Evolutionary conservation across 2,113 vertebrate genomes (phyloP).

Genomic region (Chloropsis hardwickii): DNA sequence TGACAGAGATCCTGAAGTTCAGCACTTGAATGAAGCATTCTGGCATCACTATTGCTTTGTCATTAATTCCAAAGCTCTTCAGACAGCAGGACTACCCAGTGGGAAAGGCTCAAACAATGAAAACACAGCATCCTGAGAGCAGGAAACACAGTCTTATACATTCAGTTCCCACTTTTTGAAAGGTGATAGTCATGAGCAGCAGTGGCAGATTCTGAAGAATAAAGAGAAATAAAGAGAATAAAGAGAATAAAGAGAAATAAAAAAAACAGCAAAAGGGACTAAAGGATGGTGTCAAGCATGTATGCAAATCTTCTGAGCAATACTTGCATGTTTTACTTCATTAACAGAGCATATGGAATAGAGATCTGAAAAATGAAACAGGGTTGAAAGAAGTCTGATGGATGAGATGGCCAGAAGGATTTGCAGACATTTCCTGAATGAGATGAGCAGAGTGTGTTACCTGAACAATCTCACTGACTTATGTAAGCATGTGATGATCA

Average conservation of each 20-base stretch:
- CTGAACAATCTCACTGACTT: neutral
- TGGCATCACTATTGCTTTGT: neutral
- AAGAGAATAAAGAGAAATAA: too few relatives aligned
- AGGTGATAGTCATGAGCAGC: neutral
- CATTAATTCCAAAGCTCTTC: neutral
- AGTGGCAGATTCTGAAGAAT: neutral
- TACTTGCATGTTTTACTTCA: neutral
- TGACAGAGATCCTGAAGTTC: neutral
- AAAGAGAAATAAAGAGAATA: too few relatives aligned
- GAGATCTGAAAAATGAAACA: neutral
- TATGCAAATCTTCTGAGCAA: neutral
- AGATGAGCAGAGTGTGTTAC: neutral
- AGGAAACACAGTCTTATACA: neutral
- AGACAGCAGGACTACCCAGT: neutral
- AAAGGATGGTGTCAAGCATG: fast-evolving
- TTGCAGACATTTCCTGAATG: neutral
- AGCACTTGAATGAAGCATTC: neutral
- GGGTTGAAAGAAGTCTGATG: neutral
- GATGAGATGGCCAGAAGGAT: neutral
- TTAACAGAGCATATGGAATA: neutral
- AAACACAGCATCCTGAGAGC: neutral
- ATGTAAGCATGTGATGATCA: too few relatives aligned
- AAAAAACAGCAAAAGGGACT: neutral
- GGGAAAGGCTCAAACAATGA: neutral
- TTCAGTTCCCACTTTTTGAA: neutral